Base-by-base conservation (phyloP, 2,113 vertebrate species). In the Cyphotilapia sp. region DNA sequence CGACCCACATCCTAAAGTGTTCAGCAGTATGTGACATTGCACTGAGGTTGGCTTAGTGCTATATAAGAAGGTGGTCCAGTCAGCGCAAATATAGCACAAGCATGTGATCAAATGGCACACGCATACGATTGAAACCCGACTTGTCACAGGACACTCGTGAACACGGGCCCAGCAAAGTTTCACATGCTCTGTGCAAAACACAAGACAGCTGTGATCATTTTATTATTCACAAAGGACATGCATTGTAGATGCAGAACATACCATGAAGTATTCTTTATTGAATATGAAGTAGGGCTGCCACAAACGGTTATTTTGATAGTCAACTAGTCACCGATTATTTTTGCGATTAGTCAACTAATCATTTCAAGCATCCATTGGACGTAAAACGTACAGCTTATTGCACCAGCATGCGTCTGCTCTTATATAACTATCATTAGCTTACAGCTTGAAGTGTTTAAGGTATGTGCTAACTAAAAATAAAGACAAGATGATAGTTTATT, bases 41-140 rank as follows among this genome's bases (percentile, higher is more conserved):
- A 59, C 54, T 27, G 19, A 74, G 82, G 63, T 84, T 31, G 4
- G 59, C 33, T 86, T 22, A 53, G 56, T 83, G 59, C 17, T 63
- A 10, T 80, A 82, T 66, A 80, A 74, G 59, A 84, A 81, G 51
- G 42, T 57, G 63, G 31, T 81, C 74, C 69, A 61, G 85, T 83
- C 47, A 8, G 85, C 35, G 40, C 80, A 95, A 88, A 92, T 90
- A 87, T 91, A 93, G 88, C 74, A 59, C 53, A 9, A 80, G 47
- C 86, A 93, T 87, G 80, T 85, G 83, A 92, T 87, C 29, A 59
- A 86, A 87, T 85, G 78, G 69, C 82, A 35, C 22, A 5, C n/a
- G 40, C 66, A 59, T 8, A 5, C 10, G 47, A 56, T 53, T 87
- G 80, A 91, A 74, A 86, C 83, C 53, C 35, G 16, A 66, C 54